Percentiles rank a stretch among this genome's conserved stretches.
Conservation (phyloP, 2,888 invertebrate genomes). For the Ryuthela nishihirai region DNA sequence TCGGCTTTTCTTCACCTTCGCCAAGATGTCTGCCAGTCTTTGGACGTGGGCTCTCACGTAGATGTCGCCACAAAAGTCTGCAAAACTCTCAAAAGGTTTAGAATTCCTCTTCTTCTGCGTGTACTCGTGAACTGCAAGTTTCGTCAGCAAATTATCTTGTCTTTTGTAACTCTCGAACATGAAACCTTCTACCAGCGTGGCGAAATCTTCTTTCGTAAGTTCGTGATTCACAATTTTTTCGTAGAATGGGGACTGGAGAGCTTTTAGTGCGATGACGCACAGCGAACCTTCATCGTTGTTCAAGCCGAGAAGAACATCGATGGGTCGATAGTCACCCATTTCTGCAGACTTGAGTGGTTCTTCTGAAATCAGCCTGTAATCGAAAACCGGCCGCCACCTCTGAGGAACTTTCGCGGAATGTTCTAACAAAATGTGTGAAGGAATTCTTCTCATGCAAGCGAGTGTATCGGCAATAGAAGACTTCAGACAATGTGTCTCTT, state of each 20-base stretch:
- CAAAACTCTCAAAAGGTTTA: conserved; percentile 12
- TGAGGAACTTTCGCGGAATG: conserved; percentile 39
- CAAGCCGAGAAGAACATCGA: conserved; percentile 44
- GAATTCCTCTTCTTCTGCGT: not conserved
- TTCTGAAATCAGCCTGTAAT: conserved; percentile 42
- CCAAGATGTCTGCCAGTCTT: conserved; percentile 8
- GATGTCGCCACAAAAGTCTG: conserved; percentile 39
- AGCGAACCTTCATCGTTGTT: conserved; percentile 45
- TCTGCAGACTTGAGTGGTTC: conserved; percentile 40
- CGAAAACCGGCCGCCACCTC: conserved; percentile 46
- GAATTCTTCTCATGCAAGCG: conserved; percentile 39
- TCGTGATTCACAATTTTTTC: conserved; percentile 34
- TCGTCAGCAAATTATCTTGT: conserved; percentile 2
- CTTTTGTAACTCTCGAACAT: conserved; percentile 17
- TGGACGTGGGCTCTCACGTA: conserved; percentile 31
- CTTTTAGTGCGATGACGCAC: conserved; percentile 42
- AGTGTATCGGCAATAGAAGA: conserved; percentile 6
- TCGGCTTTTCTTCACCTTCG: not conserved
- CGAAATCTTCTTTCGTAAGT: conserved; percentile 32
- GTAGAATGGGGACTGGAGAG: conserved; percentile 29
- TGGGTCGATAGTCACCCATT: conserved; percentile 19
- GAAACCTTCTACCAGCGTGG: conserved; percentile 14
- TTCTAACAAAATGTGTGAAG: conserved; percentile 37
- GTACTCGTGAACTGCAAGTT: conserved; percentile 14
- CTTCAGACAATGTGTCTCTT: conserved; percentile 1